Evolutionary conservation across 2,888 invertebrate species (phyloP).

Genomic region (Neoaliturus tenellus): DNA sequence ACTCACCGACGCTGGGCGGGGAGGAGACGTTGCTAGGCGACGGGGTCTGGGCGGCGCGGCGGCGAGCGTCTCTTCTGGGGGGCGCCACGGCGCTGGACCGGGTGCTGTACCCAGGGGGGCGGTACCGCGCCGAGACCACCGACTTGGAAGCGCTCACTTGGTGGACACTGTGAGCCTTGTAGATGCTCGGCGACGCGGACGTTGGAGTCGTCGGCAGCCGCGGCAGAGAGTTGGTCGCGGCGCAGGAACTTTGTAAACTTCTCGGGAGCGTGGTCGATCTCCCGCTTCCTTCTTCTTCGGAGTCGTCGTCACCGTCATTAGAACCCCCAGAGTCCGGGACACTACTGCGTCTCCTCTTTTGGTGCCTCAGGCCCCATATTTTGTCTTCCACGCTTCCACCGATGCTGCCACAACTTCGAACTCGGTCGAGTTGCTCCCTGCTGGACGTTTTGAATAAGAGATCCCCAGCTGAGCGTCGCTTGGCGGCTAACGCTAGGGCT

Average conservation of each 20-base stretch:
- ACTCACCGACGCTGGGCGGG: constrained; percentile 76
- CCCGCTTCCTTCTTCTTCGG: constrained; percentile 73
- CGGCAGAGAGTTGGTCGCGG: constrained; percentile 79
- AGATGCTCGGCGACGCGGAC: constrained; percentile 73
- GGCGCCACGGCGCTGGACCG: constrained; percentile 73
- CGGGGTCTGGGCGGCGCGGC: constrained; percentile 68
- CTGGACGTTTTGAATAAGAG: constrained; percentile 87
- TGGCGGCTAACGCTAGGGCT: constrained; percentile 82
- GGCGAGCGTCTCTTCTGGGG: constrained; percentile 74
- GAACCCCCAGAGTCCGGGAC: constrained; percentile 77
- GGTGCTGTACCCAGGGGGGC: constrained; percentile 86
- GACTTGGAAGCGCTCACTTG: constrained; percentile 73
- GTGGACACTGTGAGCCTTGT: constrained; percentile 80
- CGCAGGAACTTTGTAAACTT: constrained; percentile 74
- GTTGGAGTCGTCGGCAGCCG: constrained; percentile 86
- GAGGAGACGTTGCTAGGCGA: constrained; percentile 69
- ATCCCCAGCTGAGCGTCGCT: constrained; percentile 89
- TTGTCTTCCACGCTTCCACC: constrained; percentile 80
- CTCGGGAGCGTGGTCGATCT: constrained; percentile 79
- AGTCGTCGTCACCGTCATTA: constrained; percentile 75
- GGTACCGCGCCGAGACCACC: constrained; percentile 91
- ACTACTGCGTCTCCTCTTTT: constrained; percentile 74
- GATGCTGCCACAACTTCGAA: constrained; percentile 89
- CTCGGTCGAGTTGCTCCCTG: constrained; percentile 83
- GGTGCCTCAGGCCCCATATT: constrained; percentile 67